phyloP scores from a whole-genome alignment of 2,888 invertebrate species.

The Scelioninae gen. 2 region DNA sequence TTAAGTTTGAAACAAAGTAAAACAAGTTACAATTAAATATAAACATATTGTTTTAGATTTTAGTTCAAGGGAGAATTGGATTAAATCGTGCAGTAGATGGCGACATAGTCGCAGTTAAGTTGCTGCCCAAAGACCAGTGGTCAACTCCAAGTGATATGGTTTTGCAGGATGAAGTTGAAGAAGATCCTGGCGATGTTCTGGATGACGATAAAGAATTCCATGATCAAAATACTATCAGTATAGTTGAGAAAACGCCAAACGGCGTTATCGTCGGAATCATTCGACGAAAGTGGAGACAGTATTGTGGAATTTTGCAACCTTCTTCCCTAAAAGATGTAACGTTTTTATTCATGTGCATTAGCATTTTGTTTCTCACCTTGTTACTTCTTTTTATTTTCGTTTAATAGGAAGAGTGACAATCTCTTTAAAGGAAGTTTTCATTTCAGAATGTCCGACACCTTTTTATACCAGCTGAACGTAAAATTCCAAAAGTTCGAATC shows the following conservation, averaged over 20 bases:
- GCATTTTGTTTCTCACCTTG: neutral
- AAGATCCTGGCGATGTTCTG: constrained; percentile 82
- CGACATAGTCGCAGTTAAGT: constrained; percentile 92
- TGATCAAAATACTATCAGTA: constrained; percentile 65
- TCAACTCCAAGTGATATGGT: constrained; percentile 91
- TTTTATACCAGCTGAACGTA: constrained; percentile 95
- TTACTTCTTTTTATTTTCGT: no score
- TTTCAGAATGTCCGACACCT: constrained; percentile 81
- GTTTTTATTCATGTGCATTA: no score
- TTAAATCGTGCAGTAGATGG: constrained; percentile 97
- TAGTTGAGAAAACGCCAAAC: constrained; percentile 75
- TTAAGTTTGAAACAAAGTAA: no score
- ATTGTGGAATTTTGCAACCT: constrained; percentile 95
- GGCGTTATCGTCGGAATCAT: constrained; percentile 95
- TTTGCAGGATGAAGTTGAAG: constrained; percentile 83
- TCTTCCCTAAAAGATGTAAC: constrained; percentile 81
- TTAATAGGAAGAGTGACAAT: neutral
- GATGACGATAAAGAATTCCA: constrained; percentile 78
- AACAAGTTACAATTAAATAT: no score
- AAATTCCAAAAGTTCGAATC: constrained; percentile 95
- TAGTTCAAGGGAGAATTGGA: constrained; percentile 89
- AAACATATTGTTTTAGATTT: constrained; percentile 80
- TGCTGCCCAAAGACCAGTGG: constrained; percentile 94
- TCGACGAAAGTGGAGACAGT: constrained; percentile 96
- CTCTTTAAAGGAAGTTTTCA: neutral